Percentiles rank a stretch among this genome's conserved stretches.
Conservation (phyloP, 2,888 invertebrate species). For the Camptogramma bilineatum region DNA sequence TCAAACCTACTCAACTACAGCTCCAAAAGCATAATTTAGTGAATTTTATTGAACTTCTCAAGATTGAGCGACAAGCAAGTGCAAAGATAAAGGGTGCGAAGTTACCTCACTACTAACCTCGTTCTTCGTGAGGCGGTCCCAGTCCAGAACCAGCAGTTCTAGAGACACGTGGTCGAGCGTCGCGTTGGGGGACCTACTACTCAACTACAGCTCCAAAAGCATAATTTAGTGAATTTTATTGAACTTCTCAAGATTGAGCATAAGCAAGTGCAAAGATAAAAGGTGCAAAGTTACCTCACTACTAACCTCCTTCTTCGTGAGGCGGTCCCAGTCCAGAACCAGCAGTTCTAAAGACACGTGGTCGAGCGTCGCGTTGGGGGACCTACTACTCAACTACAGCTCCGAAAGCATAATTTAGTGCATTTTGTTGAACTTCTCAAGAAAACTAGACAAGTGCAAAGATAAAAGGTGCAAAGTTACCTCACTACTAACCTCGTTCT, state of each 20-base stretch:
- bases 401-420: no score
- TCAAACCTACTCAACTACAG: no score
- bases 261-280: conserved; percentile 8
- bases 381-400: no score
- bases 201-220: no score
- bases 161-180: conserved; percentile 93
- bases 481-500: conserved; percentile 92
- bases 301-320: conserved; percentile 97
- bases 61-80: no score
- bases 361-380: conserved; percentile 89
- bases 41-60: no score
- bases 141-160: conserved; percentile 96
- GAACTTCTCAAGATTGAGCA: no score
- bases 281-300: conserved; percentile 27
- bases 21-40: no score
- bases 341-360: conserved; percentile 94
- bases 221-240: no score
- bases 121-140: conserved; percentile 99
- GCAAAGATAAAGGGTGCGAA: conserved; percentile 10
- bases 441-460: background rate
- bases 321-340: conserved; percentile 98
- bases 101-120: conserved; percentile 86
- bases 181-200: conserved; percentile 87
- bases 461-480: conserved; percentile 22
- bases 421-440: no score